A percentile compares a stretch with the other conserved stretches of the same genome.
These are phyloP conservation scores for Tenualosa thibaudeaui DNA, from an alignment of 2,797 vertebrate genomes.

Conservation along the genomic window DNA sequence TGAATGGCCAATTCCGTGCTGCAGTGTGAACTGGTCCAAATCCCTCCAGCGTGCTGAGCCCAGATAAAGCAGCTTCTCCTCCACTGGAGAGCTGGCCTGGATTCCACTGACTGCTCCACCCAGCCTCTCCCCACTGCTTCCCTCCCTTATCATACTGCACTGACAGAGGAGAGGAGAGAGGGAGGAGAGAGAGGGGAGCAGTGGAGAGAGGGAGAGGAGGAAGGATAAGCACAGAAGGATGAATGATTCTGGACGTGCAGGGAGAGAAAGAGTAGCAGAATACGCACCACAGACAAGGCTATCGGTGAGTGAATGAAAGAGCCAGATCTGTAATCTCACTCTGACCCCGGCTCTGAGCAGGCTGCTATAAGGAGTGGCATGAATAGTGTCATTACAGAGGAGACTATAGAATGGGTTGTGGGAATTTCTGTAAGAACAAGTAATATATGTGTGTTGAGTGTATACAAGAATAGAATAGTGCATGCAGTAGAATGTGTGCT, in stretches of 20 bases:
- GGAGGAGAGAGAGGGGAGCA: conserved; percentile 20
- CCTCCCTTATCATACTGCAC: background rate
- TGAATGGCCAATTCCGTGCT: background rate
- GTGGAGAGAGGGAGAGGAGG: conserved; percentile 2
- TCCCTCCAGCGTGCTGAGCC: conserved; percentile 39
- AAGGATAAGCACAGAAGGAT: background rate
- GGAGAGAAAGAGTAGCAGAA: background rate
- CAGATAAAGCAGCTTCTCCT: conserved; percentile 64
- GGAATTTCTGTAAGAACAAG: no score
- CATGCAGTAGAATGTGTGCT: no score
- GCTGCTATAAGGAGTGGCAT: no score
- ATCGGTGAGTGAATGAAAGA: no score
- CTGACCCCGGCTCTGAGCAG: no score
- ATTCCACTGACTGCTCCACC: conserved; percentile 42
- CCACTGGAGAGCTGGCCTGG: conserved; percentile 67
- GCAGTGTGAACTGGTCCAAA: background rate
- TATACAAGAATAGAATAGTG: no score
- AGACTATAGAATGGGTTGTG: no score
- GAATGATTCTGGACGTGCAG: background rate
- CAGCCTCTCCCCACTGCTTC: background rate
- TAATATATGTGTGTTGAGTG: no score
- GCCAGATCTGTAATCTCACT: no score
- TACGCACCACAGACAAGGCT: no score
- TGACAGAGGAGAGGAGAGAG: background rate
- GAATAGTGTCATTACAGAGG: no score